Evolutionary conservation across 2,113 vertebrate genomes (phyloP).

Genomic region (Eulemur rufifrons): DNA sequence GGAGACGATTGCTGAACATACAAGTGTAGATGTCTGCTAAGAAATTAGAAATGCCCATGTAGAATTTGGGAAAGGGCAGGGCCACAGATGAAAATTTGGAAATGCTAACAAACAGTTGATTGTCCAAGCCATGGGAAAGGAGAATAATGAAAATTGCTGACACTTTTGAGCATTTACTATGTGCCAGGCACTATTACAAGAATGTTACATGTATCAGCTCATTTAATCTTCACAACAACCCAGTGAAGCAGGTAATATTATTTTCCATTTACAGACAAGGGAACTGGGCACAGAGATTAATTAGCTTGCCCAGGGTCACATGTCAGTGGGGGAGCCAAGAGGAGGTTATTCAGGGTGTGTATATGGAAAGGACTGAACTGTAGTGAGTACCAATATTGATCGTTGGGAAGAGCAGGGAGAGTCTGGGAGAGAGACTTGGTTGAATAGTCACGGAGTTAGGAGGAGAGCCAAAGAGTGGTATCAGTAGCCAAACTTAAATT

Average conservation of each 20-base stretch:
- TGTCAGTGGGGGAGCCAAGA: neutral
- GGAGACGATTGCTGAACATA: neutral
- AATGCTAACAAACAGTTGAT: neutral
- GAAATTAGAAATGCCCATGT: neutral
- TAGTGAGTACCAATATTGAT: neutral
- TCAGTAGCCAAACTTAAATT: neutral
- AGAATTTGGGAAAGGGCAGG: neutral
- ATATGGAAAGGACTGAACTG: neutral
- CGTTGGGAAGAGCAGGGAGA: neutral
- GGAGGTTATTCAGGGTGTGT: neutral
- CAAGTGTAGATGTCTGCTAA: neutral
- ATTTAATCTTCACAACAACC: neutral
- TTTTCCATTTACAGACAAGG: conserved; percentile 16
- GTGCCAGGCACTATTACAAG: neutral
- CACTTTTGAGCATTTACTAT: neutral
- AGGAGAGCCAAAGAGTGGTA: neutral
- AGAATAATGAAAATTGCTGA: neutral
- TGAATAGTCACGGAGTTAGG: neutral
- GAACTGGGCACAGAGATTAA: neutral
- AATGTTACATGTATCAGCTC: neutral
- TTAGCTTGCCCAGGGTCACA: neutral
- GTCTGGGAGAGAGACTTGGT: neutral
- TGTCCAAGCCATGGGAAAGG: neutral
- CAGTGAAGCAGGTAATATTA: neutral
- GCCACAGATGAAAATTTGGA: neutral